phyloP scores from a whole-genome alignment of 2,888 invertebrate genomes.

The Chymomyza procnemis region DNA sequence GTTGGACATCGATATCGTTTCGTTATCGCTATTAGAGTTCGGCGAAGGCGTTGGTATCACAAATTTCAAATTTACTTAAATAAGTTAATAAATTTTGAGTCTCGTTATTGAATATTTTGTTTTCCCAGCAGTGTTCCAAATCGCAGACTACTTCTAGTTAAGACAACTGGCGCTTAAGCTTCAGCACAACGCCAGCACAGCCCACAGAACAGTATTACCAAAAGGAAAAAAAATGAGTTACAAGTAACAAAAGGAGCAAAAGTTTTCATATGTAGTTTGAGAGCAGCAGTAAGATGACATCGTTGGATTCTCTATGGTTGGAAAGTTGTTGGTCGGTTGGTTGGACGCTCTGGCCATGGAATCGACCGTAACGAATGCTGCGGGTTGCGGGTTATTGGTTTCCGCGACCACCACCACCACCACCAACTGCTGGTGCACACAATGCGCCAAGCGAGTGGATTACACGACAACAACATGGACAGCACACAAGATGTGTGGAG shows the following conservation, averaged over 20 bases:
- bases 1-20: too few relatives aligned
- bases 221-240: neutral
- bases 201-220: neutral
- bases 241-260: conserved; percentile 27
- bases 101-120: too few relatives aligned
- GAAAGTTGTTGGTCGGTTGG: neutral
- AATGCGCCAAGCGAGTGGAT: neutral
- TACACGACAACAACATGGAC: conserved; percentile 8
- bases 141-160: too few relatives aligned
- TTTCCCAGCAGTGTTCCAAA: too few relatives aligned
- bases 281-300: conserved; percentile 5
- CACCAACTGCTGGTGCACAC: neutral
- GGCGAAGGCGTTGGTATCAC: too few relatives aligned
- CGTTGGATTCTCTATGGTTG: neutral
- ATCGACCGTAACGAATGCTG: conserved; percentile 69
- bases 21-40: too few relatives aligned
- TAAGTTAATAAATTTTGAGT: too few relatives aligned
- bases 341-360: conserved; percentile 27
- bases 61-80: too few relatives aligned
- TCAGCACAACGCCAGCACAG: too few relatives aligned
- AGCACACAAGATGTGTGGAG: neutral
- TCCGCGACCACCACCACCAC: conserved; percentile 25
- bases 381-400: conserved; percentile 71
- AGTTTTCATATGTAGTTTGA: conserved; percentile 62
- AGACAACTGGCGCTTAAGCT: too few relatives aligned